Evolutionary conservation across 2,113 vertebrate species (phyloP).

Genomic region (Serinus canaria): DNA sequence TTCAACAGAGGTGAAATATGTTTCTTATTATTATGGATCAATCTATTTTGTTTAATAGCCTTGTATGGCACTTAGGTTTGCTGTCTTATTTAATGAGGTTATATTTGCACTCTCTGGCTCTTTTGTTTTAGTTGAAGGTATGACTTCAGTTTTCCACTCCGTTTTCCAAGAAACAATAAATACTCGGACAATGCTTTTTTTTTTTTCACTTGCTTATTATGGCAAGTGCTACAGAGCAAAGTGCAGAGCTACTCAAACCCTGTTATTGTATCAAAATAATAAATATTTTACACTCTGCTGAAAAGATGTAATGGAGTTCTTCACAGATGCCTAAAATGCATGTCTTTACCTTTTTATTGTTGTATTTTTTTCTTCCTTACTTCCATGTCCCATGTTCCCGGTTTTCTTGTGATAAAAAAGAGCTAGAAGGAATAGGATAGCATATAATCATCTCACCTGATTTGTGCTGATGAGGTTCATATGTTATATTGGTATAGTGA

Average conservation of each 20-base stretch:
- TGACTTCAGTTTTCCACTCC: background rate
- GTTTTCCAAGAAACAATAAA: constrained; percentile 10
- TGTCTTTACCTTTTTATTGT: background rate
- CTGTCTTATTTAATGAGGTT: constrained; percentile 71
- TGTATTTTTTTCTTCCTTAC: background rate
- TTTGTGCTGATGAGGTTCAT: background rate
- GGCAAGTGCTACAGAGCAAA: background rate
- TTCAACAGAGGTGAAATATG: constrained; percentile 77
- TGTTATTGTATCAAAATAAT: background rate
- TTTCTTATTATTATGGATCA: constrained; percentile 75
- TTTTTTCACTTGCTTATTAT: background rate
- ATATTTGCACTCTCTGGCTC: constrained; percentile 28
- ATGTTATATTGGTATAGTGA: background rate
- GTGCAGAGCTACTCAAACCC: constrained; percentile 11
- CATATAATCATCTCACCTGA: background rate
- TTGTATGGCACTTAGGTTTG: constrained; percentile 55
- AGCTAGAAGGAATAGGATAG: background rate
- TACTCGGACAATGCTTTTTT: background rate
- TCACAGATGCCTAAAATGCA: background rate
- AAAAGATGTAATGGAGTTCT: background rate
- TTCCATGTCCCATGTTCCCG: background rate
- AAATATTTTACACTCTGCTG: constrained; percentile 22
- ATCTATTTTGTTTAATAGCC: constrained; percentile 74
- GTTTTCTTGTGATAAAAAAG: constrained; percentile 11
- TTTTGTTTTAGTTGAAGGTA: background rate